These are phyloP conservation scores for Pitangus sulphuratus DNA, from an alignment of 2,797 vertebrate species.

Conservation along the genomic window DNA sequence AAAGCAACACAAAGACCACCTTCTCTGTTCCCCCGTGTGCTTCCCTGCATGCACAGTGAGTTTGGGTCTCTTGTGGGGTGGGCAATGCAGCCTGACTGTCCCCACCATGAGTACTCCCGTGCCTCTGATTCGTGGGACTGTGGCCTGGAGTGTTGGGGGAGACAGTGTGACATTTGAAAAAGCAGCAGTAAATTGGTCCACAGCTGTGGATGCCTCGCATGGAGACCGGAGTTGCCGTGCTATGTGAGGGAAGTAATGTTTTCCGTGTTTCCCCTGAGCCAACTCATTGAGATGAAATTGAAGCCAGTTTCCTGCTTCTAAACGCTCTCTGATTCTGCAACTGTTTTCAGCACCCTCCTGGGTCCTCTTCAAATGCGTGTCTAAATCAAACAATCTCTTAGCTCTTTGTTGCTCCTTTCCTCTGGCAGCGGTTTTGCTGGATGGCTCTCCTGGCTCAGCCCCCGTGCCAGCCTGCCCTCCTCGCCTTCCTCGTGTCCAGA, in stretches of 20 bases:
- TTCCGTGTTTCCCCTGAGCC: neutral
- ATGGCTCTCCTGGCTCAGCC: neutral
- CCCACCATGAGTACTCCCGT: fast-evolving
- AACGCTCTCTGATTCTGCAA: neutral
- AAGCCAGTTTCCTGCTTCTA: neutral
- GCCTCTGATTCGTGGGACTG: neutral
- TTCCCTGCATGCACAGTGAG: fast-evolving
- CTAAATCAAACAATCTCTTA: neutral
- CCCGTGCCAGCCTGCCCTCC: neutral
- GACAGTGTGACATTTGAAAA: neutral
- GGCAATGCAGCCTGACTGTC: neutral
- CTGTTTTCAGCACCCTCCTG: neutral
- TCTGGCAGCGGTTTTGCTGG: neutral
- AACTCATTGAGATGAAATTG: neutral
- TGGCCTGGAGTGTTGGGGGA: fast-evolving
- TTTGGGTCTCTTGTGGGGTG: neutral
- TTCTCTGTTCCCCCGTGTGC: neutral
- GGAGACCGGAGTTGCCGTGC: neutral
- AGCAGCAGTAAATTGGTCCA: neutral
- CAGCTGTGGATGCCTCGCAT: fast-evolving
- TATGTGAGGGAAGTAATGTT: fast-evolving
- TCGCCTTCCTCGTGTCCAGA: neutral
- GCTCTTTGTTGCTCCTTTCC: neutral
- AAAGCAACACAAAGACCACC: neutral
- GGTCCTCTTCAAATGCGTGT: neutral